phyloP scores from a whole-genome alignment of 2,797 vertebrate species.

The Smutsia temminckii region DNA sequence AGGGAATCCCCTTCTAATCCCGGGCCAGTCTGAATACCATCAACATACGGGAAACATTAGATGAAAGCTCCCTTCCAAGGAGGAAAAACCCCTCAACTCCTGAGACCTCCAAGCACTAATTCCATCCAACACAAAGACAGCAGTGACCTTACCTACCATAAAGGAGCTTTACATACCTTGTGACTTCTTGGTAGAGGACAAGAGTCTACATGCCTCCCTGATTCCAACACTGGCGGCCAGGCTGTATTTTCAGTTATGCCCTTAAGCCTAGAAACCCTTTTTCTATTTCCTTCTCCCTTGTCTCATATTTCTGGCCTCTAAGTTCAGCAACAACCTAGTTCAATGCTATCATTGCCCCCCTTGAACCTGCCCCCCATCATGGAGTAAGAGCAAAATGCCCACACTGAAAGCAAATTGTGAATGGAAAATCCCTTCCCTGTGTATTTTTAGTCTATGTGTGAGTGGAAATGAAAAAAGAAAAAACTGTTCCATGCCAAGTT shows the following conservation, averaged over 20 bases:
- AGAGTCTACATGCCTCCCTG: background rate
- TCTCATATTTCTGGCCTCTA: background rate
- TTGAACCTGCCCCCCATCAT: background rate
- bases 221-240: background rate
- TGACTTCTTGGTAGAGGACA: background rate
- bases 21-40: slow-evolving; percentile 68
- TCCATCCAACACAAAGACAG: background rate
- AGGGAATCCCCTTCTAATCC: slow-evolving; percentile 54
- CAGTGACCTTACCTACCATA: background rate
- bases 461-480: slow-evolving; percentile 59
- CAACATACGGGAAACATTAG: slow-evolving; percentile 80
- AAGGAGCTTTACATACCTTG: rapidly evolving
- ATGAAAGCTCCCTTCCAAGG: slow-evolving; percentile 72
- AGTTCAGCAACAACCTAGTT: background rate
- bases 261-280: background rate
- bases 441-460: slow-evolving; percentile 49
- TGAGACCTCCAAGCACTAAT: background rate
- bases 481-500: slow-evolving; percentile 66
- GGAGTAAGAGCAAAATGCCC: background rate
- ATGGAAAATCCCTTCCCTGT: slow-evolving; percentile 45
- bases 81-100: slow-evolving; percentile 52
- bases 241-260: background rate
- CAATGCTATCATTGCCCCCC: background rate
- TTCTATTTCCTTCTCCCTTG: background rate
- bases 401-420: background rate